These are phyloP conservation scores for Axea sp. DNA, from an alignment of 2,888 invertebrate species.

Conservation along the genomic window DNA sequence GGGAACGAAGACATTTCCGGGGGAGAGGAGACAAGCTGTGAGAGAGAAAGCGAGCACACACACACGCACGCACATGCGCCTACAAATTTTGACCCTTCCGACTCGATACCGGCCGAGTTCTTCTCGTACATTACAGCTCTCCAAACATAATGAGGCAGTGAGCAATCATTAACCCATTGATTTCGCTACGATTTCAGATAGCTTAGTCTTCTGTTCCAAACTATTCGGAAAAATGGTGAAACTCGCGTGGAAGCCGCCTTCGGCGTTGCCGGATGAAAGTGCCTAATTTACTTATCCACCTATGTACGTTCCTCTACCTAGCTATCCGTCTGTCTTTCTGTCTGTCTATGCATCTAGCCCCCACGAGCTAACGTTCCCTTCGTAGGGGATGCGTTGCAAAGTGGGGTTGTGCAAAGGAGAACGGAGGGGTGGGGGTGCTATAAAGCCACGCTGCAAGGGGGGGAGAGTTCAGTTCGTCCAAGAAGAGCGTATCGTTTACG, in stretches of 20 bases:
- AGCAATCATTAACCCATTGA: slow-evolving; percentile 41
- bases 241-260: slow-evolving; percentile 52
- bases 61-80: slow-evolving; percentile 42
- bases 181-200: no score
- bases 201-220: no score
- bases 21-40: slow-evolving; percentile 53
- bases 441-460: slow-evolving; percentile 77
- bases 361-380: slow-evolving; percentile 66
- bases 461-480: slow-evolving; percentile 78
- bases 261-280: no score
- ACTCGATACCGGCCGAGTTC: slow-evolving; percentile 41
- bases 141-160: slow-evolving; percentile 36
- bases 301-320: no score
- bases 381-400: slow-evolving; percentile 66
- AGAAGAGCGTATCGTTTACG: slow-evolving; percentile 77
- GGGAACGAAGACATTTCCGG: slow-evolving; percentile 68
- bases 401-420: slow-evolving; percentile 72
- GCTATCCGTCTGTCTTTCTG: slow-evolving; percentile 39
- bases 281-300: slow-evolving; percentile 19
- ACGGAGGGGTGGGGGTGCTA: slow-evolving; percentile 78
- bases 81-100: slow-evolving; percentile 45
- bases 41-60: slow-evolving; percentile 10
- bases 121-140: slow-evolving; percentile 28
- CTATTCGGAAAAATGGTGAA: no score
- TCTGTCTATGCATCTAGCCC: slow-evolving; percentile 66